Percentiles rank a stretch among this genome's conserved stretches.
Evolutionary conservation across 2,113 vertebrate species (phyloP).

Genomic region (Callocephalon fimbriatum): DNA sequence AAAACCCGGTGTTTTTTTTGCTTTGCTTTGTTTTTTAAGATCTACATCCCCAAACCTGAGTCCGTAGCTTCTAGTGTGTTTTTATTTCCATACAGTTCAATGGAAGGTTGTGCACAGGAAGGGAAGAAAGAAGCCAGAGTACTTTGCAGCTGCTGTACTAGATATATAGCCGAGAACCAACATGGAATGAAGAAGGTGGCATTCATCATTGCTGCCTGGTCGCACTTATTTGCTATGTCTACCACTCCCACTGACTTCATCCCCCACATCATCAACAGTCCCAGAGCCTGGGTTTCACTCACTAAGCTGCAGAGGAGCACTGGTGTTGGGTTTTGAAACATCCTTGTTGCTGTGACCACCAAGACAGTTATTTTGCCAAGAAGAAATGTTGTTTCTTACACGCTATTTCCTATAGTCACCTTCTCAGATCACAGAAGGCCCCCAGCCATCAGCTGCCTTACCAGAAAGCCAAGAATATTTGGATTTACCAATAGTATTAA

Average conservation of each 20-base stretch:
- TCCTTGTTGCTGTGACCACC: too few species aligned
- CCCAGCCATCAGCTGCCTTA: neutral
- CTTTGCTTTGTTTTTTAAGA: neutral
- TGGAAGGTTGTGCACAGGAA: neutral
- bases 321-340: neutral
- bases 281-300: neutral
- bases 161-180: neutral
- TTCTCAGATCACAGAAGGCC: neutral
- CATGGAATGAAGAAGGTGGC: accelerated
- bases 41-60: neutral
- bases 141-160: neutral
- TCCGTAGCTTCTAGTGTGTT: neutral
- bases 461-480: neutral
- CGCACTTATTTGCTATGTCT: neutral
- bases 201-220: neutral
- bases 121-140: neutral
- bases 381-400: neutral
- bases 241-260: neutral
- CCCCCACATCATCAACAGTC: neutral
- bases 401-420: neutral
- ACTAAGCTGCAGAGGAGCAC: neutral
- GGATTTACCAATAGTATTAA: neutral
- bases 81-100: neutral
- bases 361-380: neutral
- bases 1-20: too few species aligned